A percentile compares a stretch with the other conserved stretches of the same genome.
Evolutionary conservation across 2,888 invertebrate species (phyloP).

Genomic region (Mamestra brassicae): DNA sequence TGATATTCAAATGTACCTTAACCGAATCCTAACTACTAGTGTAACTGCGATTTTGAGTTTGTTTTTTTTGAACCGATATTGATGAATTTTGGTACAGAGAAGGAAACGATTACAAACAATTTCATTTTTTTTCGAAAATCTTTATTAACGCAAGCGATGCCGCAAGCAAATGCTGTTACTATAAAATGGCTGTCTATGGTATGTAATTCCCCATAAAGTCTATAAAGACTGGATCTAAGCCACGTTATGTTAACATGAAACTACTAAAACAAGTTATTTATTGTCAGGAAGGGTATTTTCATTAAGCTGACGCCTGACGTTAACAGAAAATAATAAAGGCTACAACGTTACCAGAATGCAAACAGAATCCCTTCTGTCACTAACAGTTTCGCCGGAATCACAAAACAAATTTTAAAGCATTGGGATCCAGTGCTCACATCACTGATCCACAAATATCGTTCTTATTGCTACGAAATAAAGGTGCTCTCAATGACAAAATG

Average conservation of each 20-base stretch:
- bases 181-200: neutral
- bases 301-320: neutral
- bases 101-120: no score
- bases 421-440: neutral
- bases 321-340: neutral
- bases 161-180: neutral
- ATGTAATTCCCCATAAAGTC: neutral
- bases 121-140: no score
- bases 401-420: conserved; percentile 4
- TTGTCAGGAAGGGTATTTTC: neutral
- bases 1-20: no score
- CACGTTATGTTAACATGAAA: neutral
- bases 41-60: no score
- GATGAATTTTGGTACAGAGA: neutral
- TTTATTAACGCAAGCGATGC: no score
- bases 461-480: neutral
- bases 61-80: neutral
- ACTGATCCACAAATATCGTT: neutral
- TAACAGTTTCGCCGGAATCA: neutral
- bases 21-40: no score
- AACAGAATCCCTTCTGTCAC: neutral
- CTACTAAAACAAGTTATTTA: neutral
- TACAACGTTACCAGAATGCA: neutral
- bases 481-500: neutral
- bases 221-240: neutral